phyloP scores from a whole-genome alignment of 2,113 vertebrate genomes.

The Hypocryptadius cinnamomeus region DNA sequence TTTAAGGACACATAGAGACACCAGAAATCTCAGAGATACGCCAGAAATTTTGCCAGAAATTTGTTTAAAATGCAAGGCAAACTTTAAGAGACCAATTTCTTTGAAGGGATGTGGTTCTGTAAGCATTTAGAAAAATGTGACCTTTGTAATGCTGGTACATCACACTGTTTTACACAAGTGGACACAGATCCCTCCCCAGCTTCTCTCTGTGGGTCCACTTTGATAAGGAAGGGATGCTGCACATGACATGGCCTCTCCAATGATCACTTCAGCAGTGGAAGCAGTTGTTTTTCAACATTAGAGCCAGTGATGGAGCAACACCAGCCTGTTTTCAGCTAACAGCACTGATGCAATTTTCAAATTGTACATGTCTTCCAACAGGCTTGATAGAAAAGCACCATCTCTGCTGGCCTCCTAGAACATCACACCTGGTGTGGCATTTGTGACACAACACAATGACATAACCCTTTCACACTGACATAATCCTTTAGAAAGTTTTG shows the following conservation, averaged over 20 bases:
- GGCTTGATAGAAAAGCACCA: background rate
- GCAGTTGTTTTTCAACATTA: background rate
- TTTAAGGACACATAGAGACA: background rate
- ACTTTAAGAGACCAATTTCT: background rate
- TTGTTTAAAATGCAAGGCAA: background rate
- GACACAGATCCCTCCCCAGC: background rate
- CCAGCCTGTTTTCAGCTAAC: background rate
- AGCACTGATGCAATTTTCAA: background rate
- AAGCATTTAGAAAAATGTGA: background rate
- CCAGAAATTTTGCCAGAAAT: background rate
- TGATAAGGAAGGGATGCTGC: background rate
- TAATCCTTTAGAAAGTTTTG: background rate
- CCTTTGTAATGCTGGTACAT: background rate
- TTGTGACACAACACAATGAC: too few species aligned
- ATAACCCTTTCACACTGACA: background rate
- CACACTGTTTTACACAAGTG: background rate
- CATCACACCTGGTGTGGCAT: background rate
- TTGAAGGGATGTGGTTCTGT: background rate
- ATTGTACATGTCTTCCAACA: background rate
- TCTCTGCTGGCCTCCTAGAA: background rate
- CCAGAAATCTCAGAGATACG: background rate
- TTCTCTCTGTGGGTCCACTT: background rate
- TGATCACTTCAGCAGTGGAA: background rate
- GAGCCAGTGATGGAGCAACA: background rate
- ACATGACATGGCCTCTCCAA: background rate